phyloP scores from a whole-genome alignment of 2,888 invertebrate genomes.

The Dermolepida albohirtum region DNA sequence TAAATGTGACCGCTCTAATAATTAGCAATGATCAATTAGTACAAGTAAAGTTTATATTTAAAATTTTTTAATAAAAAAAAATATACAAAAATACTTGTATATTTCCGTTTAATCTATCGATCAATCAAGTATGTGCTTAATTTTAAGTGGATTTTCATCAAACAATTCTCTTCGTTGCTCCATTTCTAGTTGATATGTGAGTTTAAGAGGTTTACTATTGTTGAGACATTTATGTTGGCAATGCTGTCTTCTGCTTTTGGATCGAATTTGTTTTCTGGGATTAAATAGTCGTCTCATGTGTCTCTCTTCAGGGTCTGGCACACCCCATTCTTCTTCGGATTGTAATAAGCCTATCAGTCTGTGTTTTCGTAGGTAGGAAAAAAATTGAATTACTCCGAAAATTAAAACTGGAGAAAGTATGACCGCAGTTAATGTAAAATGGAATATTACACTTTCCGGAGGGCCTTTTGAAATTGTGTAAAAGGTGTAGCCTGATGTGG shows the following conservation, averaged over 20 bases:
- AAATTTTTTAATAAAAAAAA: too few species aligned
- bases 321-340: constrained; percentile 47
- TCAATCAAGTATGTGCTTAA: constrained; percentile 6
- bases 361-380: constrained; percentile 31
- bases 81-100: background rate
- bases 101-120: background rate
- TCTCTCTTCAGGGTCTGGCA: constrained; percentile 45
- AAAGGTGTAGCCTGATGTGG: constrained; percentile 13
- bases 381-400: constrained; percentile 26
- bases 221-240: constrained; percentile 47
- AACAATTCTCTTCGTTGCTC: constrained; percentile 16
- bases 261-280: constrained; percentile 47
- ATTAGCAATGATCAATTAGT: background rate
- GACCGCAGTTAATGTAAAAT: background rate
- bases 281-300: constrained; percentile 44
- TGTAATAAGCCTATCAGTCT: constrained; percentile 46
- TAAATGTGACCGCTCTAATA: too few species aligned
- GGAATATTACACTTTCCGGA: background rate
- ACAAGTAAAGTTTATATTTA: background rate
- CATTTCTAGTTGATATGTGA: constrained; percentile 11
- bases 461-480: background rate
- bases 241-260: constrained; percentile 40
- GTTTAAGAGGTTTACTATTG: constrained; percentile 22
- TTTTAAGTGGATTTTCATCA: constrained; percentile 2
- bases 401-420: constrained; percentile 16